Percentiles rank a stretch among this genome's conserved stretches.
Conservation (phyloP, 2,888 invertebrate species). For the Dinocampus coccinellae region DNA sequence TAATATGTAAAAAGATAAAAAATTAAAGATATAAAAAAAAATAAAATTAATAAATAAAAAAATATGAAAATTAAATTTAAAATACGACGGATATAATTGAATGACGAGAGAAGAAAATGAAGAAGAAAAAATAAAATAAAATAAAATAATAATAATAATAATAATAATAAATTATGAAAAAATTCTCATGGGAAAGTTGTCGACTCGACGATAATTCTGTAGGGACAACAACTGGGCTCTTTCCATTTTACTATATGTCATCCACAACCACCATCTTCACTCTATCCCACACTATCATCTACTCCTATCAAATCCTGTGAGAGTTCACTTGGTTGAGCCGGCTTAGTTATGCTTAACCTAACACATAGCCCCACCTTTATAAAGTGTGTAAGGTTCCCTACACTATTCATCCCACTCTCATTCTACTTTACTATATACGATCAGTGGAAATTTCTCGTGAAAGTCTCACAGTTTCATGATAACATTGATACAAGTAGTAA, state of each 20-base stretch:
- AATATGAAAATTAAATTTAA: constrained; percentile 4
- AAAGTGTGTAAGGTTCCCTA: too few relatives aligned
- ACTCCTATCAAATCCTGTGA: constrained; percentile 55
- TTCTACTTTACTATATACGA: too few relatives aligned
- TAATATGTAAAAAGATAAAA: neutral
- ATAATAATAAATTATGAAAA: too few relatives aligned
- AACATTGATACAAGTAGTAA: too few relatives aligned
- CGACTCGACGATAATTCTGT: constrained; percentile 34
- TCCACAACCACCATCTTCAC: constrained; percentile 60
- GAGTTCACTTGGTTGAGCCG: constrained; percentile 51
- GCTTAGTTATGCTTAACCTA: constrained; percentile 55
- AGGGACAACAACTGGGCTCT: constrained; percentile 48
- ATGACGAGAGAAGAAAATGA: constrained; percentile 25
- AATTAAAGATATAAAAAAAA: constrained; percentile 11
- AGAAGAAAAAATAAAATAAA: too few relatives aligned
- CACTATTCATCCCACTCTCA: too few relatives aligned
- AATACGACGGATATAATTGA: constrained; percentile 25
- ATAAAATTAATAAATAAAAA: neutral
- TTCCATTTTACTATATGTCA: constrained; percentile 47
- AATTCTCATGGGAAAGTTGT: constrained; percentile 32
- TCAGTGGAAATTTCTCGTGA: too few relatives aligned
- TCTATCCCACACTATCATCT: constrained; percentile 56
- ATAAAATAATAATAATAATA: too few relatives aligned
- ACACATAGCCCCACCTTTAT: constrained; percentile 38
- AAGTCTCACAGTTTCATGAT: too few relatives aligned